Evolutionary conservation across 2,113 vertebrate genomes (phyloP).

Genomic region (Colaptes auratus): DNA sequence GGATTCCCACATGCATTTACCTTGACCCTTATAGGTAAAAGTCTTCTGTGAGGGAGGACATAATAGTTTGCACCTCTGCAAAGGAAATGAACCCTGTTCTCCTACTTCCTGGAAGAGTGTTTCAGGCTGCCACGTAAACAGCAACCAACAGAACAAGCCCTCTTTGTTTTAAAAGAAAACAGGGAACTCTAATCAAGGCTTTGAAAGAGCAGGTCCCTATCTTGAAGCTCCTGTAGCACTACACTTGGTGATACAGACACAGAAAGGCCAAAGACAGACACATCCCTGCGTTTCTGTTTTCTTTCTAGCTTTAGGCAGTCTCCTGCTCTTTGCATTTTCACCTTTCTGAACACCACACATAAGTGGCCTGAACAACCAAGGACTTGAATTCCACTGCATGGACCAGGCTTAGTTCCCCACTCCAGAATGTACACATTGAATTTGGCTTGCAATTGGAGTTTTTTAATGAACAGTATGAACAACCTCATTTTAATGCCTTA

Average conservation of each 20-base stretch:
- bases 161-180: not conserved
- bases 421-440: fast-evolving
- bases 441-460: not conserved
- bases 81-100: not conserved
- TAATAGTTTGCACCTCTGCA: not conserved
- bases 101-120: not conserved
- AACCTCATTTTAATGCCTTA: not conserved
- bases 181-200: not conserved
- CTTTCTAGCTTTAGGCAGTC: not conserved
- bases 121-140: not conserved
- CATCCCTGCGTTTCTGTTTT: not conserved
- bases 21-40: not conserved
- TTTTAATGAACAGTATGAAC: not conserved
- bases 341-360: not conserved
- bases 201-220: not conserved
- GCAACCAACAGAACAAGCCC: not conserved
- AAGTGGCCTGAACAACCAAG: not conserved
- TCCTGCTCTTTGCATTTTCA: not conserved
- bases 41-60: not conserved
- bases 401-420: fast-evolving
- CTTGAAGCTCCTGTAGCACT: not conserved
- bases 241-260: not conserved
- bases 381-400: not conserved
- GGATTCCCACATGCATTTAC: not conserved
- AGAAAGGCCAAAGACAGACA: not conserved